Evolutionary conservation across 2,888 invertebrate genomes (phyloP).

Genomic region (Trichacis sp.): DNA sequence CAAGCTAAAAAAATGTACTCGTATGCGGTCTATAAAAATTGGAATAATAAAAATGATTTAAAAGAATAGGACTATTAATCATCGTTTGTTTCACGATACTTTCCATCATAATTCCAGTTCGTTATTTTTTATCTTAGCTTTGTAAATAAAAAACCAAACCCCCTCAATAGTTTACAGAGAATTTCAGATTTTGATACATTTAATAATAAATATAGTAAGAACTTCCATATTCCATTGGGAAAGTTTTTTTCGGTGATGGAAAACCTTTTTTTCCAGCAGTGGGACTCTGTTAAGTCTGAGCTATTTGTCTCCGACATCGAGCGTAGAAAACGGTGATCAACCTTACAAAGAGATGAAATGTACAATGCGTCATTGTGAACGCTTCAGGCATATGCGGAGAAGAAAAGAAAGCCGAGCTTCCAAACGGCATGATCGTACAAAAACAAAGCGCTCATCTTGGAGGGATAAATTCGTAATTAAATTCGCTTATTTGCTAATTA

Average conservation of each 20-base stretch:
- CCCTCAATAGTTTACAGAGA: too few species aligned
- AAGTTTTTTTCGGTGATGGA: slow-evolving; percentile 24
- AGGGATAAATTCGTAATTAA: slow-evolving; percentile 29
- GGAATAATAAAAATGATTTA: too few species aligned
- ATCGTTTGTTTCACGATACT: too few species aligned
- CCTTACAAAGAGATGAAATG: slow-evolving; percentile 41
- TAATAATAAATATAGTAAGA: too few species aligned
- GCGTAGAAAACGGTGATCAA: slow-evolving; percentile 38
- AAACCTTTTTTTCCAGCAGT: slow-evolving; percentile 8
- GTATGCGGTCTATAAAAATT: too few species aligned
- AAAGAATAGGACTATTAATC: too few species aligned
- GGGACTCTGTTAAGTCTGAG: slow-evolving; percentile 20
- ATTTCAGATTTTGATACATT: too few species aligned
- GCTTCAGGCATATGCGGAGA: slow-evolving; percentile 32
- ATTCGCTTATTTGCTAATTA: slow-evolving; percentile 5
- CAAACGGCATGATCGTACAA: slow-evolving; percentile 31
- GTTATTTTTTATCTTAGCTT: too few species aligned
- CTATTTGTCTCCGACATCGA: slow-evolving; percentile 29
- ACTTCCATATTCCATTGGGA: slow-evolving; percentile 5
- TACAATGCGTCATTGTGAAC: slow-evolving; percentile 43
- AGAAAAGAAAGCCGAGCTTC: slow-evolving; percentile 34
- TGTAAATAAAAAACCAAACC: too few species aligned
- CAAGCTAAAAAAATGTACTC: too few species aligned
- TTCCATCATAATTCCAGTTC: too few species aligned
- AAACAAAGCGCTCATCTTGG: slow-evolving; percentile 32